phyloP scores from a whole-genome alignment of 2,113 vertebrate genomes.

The Catagonus wagneri region DNA sequence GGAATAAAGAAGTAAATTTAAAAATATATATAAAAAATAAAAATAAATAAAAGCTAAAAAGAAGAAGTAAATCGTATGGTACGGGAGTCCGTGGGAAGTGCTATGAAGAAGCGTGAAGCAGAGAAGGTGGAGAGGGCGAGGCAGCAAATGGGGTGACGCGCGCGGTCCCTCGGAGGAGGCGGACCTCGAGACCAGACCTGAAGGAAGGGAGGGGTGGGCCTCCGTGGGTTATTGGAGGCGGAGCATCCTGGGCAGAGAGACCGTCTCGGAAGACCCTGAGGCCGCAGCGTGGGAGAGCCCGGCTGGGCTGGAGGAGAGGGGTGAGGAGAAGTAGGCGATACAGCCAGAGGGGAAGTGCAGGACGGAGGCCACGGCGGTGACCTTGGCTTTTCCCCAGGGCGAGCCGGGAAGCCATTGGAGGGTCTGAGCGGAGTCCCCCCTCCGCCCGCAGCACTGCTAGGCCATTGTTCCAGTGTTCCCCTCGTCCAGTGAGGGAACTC shows the following conservation, averaged over 20 bases:
- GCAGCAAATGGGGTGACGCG: background rate
- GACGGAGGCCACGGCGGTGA: background rate
- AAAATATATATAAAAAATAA: too few species aligned
- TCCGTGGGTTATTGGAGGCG: conserved; percentile 9
- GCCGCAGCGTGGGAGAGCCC: background rate
- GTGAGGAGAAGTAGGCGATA: background rate
- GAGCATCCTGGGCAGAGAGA: background rate
- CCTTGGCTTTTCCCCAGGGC: background rate
- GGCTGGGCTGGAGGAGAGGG: background rate
- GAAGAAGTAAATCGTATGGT: background rate
- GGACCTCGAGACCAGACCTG: background rate
- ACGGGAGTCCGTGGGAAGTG: background rate
- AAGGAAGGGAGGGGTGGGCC: background rate
- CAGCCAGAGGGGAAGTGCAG: background rate
- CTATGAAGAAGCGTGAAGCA: background rate
- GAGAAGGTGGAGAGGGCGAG: background rate
- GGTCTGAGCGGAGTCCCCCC: background rate
- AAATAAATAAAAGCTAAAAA: too few species aligned
- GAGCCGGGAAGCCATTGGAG: background rate
- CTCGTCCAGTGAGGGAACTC: background rate
- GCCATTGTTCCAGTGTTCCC: background rate
- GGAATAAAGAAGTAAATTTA: background rate
- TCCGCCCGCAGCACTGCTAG: background rate
- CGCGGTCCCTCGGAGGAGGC: background rate
- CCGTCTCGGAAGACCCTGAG: background rate